phyloP scores from a whole-genome alignment of 2,113 vertebrate genomes.

The Uria aalge region DNA sequence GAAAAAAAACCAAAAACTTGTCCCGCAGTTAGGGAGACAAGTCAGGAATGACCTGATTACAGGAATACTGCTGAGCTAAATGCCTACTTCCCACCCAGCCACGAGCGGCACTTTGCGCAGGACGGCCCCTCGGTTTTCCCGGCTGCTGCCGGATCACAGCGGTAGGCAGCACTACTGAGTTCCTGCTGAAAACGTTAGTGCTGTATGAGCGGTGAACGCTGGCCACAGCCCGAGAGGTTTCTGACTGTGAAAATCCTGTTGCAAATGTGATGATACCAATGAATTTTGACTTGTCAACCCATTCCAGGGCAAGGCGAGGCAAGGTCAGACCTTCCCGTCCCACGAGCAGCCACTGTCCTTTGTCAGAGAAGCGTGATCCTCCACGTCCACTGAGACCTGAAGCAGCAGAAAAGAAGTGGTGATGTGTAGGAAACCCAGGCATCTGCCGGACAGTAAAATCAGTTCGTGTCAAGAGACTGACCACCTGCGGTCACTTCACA shows the following conservation, averaged over 20 bases:
- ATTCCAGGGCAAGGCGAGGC: neutral
- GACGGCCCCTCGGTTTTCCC: neutral
- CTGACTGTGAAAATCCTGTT: neutral
- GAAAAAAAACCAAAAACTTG: neutral
- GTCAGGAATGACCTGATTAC: neutral
- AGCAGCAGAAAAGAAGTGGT: neutral
- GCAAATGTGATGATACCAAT: neutral
- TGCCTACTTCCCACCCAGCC: neutral
- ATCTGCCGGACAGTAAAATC: neutral
- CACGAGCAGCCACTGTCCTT: neutral
- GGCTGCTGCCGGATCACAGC: neutral
- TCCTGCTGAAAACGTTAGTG: neutral
- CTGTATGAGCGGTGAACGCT: neutral
- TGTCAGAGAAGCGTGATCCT: neutral
- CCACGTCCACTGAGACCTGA: neutral
- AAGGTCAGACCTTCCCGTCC: neutral
- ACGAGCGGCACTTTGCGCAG: neutral
- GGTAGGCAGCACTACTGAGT: neutral
- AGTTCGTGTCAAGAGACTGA: neutral
- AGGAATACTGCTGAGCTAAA: neutral
- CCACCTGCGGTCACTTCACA: accelerated
- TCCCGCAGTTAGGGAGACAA: neutral
- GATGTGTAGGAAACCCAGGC: neutral
- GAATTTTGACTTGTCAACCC: neutral
- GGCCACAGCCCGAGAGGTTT: neutral